These are phyloP conservation scores for Karalla daura DNA, from an alignment of 2,797 vertebrate genomes.

Conservation along the genomic window DNA sequence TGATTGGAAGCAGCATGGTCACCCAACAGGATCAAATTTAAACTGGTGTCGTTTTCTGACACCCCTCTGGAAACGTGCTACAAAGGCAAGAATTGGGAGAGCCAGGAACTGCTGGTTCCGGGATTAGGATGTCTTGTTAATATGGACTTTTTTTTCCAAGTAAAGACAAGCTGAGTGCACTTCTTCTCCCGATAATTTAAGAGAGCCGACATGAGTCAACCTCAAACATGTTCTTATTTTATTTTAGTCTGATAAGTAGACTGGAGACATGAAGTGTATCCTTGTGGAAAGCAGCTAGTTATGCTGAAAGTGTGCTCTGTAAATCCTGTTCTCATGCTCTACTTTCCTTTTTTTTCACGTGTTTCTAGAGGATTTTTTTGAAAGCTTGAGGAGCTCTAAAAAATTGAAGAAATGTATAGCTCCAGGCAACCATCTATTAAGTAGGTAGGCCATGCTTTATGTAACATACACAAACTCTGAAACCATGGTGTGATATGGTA, in stretches of 20 bases:
- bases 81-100: background rate
- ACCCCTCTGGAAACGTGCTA: background rate
- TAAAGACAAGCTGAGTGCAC: background rate
- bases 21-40: too few species aligned
- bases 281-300: slow-evolving; percentile 48
- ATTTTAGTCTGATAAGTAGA: slow-evolving; percentile 56
- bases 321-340: slow-evolving; percentile 45
- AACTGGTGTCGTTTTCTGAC: too few species aligned
- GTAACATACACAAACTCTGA: too few species aligned
- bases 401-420: too few species aligned
- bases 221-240: slow-evolving; percentile 46
- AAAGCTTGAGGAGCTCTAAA: slow-evolving; percentile 25
- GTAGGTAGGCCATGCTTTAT: too few species aligned
- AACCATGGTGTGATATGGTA: too few species aligned
- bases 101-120: background rate
- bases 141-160: background rate
- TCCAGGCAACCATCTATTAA: too few species aligned
- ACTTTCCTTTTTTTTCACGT: slow-evolving; percentile 29
- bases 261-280: slow-evolving; percentile 55
- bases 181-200: slow-evolving; percentile 40
- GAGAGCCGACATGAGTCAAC: slow-evolving; percentile 23
- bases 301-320: slow-evolving; percentile 60
- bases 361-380: slow-evolving; percentile 45
- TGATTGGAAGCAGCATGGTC: too few species aligned
- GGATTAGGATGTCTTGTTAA: background rate